Evolutionary conservation across 2,888 invertebrate genomes (phyloP), one percentile per base, ranked within the genome.

Genomic region (Cybosia mesomella): DNA sequence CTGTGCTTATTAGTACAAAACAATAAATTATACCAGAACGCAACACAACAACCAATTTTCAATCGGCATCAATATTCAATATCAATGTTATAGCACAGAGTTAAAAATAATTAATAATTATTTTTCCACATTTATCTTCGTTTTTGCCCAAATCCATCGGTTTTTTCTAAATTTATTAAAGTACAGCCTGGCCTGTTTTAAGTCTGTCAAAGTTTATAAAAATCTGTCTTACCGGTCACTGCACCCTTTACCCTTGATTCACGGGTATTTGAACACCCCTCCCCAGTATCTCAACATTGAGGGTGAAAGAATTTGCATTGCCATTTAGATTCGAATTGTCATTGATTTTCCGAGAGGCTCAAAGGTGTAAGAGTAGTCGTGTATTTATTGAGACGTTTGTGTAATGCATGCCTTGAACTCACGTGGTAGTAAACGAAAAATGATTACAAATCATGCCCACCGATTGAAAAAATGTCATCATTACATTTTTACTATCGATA

Each of bases 221-320:
- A 76, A 73, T 67, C 60, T 72, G 62, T 68, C 63, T 70, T 72
- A 77, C 73, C 67, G 70, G 73, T 54, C 73, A 69, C 36, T 79
- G 73, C 70, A 76, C 80, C 80, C 77, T 79, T 77, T 72, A 70
- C 71, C 72, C 77, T 24, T 60, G 67, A 66, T 80, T 80, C 77
- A 80, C 74, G 79, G 72, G 70, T 80, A 71, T 77, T 80, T 80
- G 77, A 55, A 54, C 77, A 80, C 80, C 80, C 80, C 70, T 39
- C 28, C 34, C 67, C 53, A 62, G 65, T 55, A 24, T n/a, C 58
- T 70, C 43, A 59, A 62, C 32, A 58, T 62, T 54, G 66, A 62
- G 73, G 79, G 53, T 67, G 49, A 55, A 67, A 66, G 71, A 74
- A 70, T 74, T 74, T 77, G 67, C 73, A 69, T 66, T 62, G 59